Conservation (phyloP, 2,888 invertebrate species). For the Ametastegia equiseti region DNA sequence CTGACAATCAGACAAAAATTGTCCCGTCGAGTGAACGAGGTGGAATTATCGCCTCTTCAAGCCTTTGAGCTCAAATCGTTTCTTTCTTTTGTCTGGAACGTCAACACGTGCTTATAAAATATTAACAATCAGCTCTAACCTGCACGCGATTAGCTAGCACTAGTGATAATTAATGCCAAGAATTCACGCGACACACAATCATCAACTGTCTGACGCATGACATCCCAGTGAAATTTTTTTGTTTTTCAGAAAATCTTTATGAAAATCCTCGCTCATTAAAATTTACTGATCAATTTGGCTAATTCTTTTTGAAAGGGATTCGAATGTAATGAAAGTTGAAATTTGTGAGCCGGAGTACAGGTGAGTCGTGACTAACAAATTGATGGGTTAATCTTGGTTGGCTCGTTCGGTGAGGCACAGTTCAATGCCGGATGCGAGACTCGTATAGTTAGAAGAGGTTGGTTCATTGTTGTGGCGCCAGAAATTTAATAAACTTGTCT, state of each 20-base stretch:
- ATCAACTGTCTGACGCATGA: too few relatives aligned
- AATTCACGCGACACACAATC: not conserved
- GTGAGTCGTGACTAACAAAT: not conserved
- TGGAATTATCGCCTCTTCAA: not conserved
- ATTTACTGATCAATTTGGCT: too few relatives aligned
- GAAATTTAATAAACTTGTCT: constrained; percentile 66
- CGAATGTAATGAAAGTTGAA: too few relatives aligned
- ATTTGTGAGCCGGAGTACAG: not conserved
- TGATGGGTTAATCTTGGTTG: not conserved
- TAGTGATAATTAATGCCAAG: not conserved
- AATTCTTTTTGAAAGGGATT: too few relatives aligned
- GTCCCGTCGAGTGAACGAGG: not conserved
- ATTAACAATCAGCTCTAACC: not conserved
- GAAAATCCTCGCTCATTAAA: too few relatives aligned
- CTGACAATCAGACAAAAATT: not conserved
- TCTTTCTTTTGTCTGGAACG: not conserved
- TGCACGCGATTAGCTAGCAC: constrained; percentile 1
- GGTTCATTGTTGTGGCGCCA: constrained; percentile 61
- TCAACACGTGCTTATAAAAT: not conserved
- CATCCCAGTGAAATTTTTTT: not conserved
- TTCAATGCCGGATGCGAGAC: constrained; percentile 44
- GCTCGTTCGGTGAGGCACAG: not conserved
- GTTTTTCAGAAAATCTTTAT: too few relatives aligned
- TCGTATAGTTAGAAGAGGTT: constrained; percentile 12
- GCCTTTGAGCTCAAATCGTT: not conserved